Evolutionary conservation across 2,113 vertebrate species (phyloP).

Genomic region (Rhinolophus sinicus): DNA sequence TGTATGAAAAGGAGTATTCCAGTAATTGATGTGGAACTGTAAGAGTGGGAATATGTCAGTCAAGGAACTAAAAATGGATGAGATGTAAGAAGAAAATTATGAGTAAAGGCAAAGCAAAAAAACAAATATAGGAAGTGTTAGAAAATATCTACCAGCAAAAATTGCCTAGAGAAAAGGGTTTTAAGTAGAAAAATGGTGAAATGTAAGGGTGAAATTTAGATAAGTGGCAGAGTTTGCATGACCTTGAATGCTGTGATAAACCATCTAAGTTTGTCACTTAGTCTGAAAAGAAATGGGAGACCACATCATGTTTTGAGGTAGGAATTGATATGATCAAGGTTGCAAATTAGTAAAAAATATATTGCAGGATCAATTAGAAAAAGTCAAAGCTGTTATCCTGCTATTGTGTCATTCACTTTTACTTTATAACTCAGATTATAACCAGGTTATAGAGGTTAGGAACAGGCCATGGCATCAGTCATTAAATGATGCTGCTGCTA

Average conservation of each 20-base stretch:
- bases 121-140: not conserved
- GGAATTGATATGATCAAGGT: not conserved
- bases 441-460: not conserved
- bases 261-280: not conserved
- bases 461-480: not conserved
- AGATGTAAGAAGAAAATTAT: not conserved
- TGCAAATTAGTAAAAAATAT: not conserved
- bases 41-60: not conserved
- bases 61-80: not conserved
- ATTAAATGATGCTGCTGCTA: not conserved
- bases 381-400: not conserved
- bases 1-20: not conserved
- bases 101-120: not conserved
- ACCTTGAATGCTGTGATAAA: not conserved
- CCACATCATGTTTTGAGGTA: not conserved
- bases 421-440: not conserved
- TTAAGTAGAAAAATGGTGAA: not conserved
- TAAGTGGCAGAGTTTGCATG: not conserved
- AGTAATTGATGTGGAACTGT: not conserved
- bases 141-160: not conserved
- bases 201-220: not conserved
- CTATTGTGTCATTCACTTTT: not conserved
- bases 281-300: not conserved
- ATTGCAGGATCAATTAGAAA: not conserved
- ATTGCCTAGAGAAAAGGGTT: not conserved